These are phyloP conservation scores for Emydoidea blandingii DNA, from an alignment of 2,797 vertebrate species.

Conservation along the genomic window DNA sequence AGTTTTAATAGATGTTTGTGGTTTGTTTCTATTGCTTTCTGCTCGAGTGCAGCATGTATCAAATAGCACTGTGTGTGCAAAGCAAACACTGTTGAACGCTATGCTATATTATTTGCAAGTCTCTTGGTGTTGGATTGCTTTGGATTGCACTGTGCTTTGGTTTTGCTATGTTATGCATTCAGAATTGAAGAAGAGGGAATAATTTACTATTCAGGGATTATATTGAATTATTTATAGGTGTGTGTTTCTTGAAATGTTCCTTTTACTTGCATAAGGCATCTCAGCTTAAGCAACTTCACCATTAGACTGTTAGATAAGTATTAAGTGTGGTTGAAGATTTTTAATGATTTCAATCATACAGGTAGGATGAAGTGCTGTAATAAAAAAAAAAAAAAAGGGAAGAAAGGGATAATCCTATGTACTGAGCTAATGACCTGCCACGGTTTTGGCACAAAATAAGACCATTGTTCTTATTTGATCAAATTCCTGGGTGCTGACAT, in stretches of 20 bases:
- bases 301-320: not conserved
- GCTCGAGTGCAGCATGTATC: not conserved
- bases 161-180: not conserved
- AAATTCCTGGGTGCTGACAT: not conserved
- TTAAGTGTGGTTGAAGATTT: not conserved
- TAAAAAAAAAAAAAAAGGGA: conserved; percentile 6
- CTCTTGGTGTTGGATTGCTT: conserved; percentile 15
- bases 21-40: conserved; percentile 9
- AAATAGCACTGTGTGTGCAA: not conserved
- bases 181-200: not conserved
- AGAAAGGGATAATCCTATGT: not conserved
- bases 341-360: not conserved
- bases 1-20: not conserved
- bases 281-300: not conserved
- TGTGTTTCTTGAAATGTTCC: conserved; percentile 12
- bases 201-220: not conserved
- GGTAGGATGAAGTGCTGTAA: not conserved
- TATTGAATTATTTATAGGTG: not conserved
- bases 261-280: not conserved
- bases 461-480: not conserved
- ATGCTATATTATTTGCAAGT: conserved; percentile 15
- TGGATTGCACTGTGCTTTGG: not conserved
- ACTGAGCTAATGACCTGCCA: not conserved
- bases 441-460: not conserved
- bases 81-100: not conserved